Evolutionary conservation across 2,797 vertebrate genomes (phyloP).

Genomic region (Garrulus glandarius): DNA sequence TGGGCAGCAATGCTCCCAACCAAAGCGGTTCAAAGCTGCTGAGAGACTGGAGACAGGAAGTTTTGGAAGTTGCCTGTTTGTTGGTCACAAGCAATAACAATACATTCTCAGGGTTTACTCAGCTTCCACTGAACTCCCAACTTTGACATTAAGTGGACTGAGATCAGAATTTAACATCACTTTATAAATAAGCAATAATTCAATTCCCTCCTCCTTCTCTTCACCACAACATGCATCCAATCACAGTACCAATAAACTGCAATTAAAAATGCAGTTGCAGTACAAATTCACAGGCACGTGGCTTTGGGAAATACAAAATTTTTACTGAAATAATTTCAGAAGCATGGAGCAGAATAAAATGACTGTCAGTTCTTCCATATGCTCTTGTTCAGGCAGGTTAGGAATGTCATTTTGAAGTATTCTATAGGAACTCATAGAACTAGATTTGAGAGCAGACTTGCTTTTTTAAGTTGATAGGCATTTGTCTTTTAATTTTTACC

Average conservation of each 20-base stretch:
- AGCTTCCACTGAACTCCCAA: not conserved
- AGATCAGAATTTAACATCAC: not conserved
- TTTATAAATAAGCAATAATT: not conserved
- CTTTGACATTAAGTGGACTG: not conserved
- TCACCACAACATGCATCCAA: not conserved
- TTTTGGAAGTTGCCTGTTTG: not conserved
- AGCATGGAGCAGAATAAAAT: not conserved
- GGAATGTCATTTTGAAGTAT: not conserved
- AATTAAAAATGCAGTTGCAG: not conserved
- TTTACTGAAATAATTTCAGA: not conserved
- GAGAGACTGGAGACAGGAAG: not conserved
- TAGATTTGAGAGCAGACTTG: not conserved
- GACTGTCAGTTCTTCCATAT: not conserved
- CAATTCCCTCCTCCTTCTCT: not conserved
- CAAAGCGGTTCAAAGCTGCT: not conserved
- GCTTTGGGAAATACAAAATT: not conserved
- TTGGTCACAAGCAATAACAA: not conserved
- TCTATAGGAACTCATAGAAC: not conserved
- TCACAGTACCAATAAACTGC: not conserved
- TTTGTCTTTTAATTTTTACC: not conserved
- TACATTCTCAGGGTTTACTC: not conserved
- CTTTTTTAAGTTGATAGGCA: not conserved
- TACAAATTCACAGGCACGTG: not conserved
- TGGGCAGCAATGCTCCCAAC: accelerated
- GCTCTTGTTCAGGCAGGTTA: not conserved